Conservation (phyloP, 2,888 invertebrate genomes). For the Pachydiplax longipennis region DNA sequence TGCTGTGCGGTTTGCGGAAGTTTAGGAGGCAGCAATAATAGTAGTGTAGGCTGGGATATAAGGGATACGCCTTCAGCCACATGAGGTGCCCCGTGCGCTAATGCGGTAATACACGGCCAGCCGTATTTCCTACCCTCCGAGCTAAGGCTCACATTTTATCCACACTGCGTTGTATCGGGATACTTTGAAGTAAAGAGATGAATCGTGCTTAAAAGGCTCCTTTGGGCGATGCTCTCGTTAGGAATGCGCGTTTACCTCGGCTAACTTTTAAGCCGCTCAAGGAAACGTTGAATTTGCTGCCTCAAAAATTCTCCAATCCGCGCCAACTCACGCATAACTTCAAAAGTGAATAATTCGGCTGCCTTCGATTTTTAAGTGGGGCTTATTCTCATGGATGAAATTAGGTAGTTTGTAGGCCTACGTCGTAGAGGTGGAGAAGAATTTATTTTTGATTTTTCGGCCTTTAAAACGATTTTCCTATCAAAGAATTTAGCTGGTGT, state of each 20-base stretch:
- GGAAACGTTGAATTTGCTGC: neutral
- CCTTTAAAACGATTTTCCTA: no score
- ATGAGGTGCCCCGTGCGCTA: conserved; percentile 2
- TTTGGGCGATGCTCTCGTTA: neutral
- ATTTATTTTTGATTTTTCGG: no score
- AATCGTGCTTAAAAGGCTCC: neutral
- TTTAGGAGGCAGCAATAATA: conserved; percentile 20
- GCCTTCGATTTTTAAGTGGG: no score
- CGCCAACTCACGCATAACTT: no score
- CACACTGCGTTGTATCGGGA: neutral
- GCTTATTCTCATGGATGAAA: no score
- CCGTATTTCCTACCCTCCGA: conserved; percentile 4
- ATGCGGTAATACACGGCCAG: conserved; percentile 14
- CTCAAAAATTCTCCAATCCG: no score
- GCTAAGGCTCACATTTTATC: neutral
- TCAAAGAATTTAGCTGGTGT: no score
- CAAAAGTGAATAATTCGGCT: no score
- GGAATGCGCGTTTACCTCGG: neutral
- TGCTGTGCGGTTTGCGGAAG: conserved; percentile 25
- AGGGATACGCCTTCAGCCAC: neutral
- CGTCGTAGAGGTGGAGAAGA: no score
- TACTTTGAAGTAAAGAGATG: neutral
- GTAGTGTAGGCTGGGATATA: neutral
- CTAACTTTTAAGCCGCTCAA: neutral
- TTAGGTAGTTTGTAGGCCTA: no score